Evolutionary conservation across 2,113 vertebrate species (phyloP).

Genomic region (Coryphaenoides rupestris): DNA sequence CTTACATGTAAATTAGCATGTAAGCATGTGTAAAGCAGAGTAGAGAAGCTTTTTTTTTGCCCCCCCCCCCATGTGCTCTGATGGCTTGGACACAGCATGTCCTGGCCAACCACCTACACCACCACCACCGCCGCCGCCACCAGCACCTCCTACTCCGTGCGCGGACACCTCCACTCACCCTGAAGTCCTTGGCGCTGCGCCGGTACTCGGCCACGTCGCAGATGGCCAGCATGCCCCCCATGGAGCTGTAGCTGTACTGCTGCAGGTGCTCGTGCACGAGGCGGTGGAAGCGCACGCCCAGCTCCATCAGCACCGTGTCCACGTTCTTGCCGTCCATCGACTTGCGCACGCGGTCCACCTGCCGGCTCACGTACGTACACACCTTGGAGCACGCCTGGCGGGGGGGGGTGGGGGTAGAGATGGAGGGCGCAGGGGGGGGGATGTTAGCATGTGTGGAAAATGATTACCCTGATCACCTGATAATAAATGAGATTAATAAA

Average conservation of each 20-base stretch:
- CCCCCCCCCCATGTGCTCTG: too few species aligned
- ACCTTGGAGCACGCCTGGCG: constrained; percentile 94
- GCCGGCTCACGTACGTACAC: constrained; percentile 89
- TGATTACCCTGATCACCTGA: too few species aligned
- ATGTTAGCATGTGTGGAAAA: not conserved
- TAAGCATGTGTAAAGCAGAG: too few species aligned
- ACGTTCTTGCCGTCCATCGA: constrained; percentile 99
- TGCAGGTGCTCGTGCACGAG: constrained; percentile 96
- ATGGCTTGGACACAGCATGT: too few species aligned
- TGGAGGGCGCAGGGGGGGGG: not conserved
- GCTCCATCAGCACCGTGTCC: constrained; percentile 92
- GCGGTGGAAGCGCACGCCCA: constrained; percentile 95
- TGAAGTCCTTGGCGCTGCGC: constrained; percentile 95
- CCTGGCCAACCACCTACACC: too few species aligned
- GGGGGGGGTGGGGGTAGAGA: not conserved
- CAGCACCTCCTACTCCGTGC: too few species aligned
- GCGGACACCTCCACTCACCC: constrained; percentile 56
- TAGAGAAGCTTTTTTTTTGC: too few species aligned
- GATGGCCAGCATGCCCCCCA: constrained; percentile 98
- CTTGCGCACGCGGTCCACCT: constrained; percentile 92
- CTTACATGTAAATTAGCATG: too few species aligned
- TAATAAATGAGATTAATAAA: too few species aligned
- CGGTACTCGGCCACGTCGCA: constrained; percentile 97
- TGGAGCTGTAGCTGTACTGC: constrained; percentile 96
- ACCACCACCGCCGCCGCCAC: too few species aligned